Evolutionary conservation across 2,888 invertebrate species (phyloP).

Genomic region (Tolmerus cingulatus): DNA sequence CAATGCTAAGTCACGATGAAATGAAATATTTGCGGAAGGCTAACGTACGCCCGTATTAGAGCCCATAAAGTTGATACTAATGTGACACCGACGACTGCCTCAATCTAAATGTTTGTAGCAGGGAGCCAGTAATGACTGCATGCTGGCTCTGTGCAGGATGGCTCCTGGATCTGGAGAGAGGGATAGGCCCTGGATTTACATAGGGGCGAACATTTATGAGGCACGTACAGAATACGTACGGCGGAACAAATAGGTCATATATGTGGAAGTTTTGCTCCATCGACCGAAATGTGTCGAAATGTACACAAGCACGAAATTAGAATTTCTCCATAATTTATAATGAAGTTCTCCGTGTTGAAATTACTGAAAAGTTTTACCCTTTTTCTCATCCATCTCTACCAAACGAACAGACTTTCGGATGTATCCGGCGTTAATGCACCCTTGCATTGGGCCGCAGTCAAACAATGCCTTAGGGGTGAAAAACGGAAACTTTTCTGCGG

Average conservation of each 20-base stretch:
- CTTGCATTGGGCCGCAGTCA: not conserved
- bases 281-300: slow-evolving; percentile 30
- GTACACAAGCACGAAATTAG: slow-evolving; percentile 23
- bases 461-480: not conserved
- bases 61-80: slow-evolving; percentile 46
- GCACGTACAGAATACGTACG: not conserved
- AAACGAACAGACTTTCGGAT: not conserved
- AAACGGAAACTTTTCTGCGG: not conserved
- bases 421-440: not conserved
- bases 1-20: slow-evolving; percentile 39
- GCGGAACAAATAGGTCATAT: slow-evolving; percentile 13
- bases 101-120: slow-evolving; percentile 32
- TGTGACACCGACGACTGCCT: slow-evolving; percentile 43
- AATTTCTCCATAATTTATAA: slow-evolving; percentile 32
- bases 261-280: slow-evolving; percentile 11
- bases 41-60: slow-evolving; percentile 36
- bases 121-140: not conserved
- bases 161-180: not conserved
- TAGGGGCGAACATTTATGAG: not conserved
- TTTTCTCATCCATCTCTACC: not conserved
- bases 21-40: slow-evolving; percentile 37
- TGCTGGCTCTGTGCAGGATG: not conserved
- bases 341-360: slow-evolving; percentile 15
- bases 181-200: slow-evolving; percentile 1
- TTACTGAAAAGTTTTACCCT: not conserved